A percentile compares a stretch with the other conserved stretches of the same genome.
phyloP scores from a whole-genome alignment of 37 sponge, comb jelly and placozoan species.

The Dysidea cf. avara region DNA sequence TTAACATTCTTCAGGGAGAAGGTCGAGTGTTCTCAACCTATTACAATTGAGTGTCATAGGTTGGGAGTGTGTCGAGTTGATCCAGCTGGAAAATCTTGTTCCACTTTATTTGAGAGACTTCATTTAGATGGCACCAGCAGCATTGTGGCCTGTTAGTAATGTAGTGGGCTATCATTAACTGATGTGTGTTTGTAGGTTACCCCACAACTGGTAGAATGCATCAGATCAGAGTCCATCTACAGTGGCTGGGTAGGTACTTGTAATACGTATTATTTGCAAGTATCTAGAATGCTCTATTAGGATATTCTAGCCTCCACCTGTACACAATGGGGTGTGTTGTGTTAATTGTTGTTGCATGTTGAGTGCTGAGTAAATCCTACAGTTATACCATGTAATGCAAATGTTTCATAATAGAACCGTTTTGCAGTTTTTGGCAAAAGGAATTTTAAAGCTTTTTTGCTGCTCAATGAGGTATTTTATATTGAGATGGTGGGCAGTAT shows the following conservation, averaged over 20 bases:
- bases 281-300: neutral
- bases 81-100: slow-evolving; percentile 71
- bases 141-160: slow-evolving; percentile 72
- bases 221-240: slow-evolving; percentile 87
- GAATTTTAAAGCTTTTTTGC: no score
- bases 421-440: no score
- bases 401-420: no score
- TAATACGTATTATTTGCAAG: neutral
- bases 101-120: slow-evolving; percentile 72
- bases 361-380: no score
- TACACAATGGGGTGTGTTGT: no score
- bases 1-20: slow-evolving; percentile 40
- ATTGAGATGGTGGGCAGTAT: no score
- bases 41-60: slow-evolving; percentile 77
- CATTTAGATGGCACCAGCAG: slow-evolving; percentile 76
- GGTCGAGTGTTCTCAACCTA: slow-evolving; percentile 84
- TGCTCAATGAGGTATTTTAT: no score
- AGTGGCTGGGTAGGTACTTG: slow-evolving; percentile 72
- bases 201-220: slow-evolving; percentile 94
- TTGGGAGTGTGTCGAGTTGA: slow-evolving; percentile 82
- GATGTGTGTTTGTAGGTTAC: slow-evolving; percentile 36
- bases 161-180: slow-evolving; percentile 1
- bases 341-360: no score
- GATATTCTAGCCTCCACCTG: no score
- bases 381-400: no score